Evolutionary conservation across 2,888 invertebrate genomes (phyloP).

Genomic region (Suillia variegata): DNA sequence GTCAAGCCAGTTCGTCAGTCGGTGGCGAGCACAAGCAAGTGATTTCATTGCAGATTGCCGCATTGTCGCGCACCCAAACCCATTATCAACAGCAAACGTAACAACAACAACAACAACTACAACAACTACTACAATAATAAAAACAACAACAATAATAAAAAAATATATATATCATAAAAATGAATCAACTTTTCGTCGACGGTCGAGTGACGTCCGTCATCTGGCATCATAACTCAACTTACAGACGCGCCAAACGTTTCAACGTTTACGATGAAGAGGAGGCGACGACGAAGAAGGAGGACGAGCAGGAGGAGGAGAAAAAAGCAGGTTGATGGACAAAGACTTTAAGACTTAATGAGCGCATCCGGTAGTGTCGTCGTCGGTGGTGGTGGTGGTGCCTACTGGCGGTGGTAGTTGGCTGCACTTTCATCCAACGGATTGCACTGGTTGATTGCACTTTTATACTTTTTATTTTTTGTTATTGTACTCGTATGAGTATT

Average conservation of each 20-base stretch:
- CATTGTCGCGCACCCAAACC: neutral
- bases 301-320: no score
- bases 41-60: neutral
- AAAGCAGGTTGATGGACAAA: neutral
- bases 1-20: no score
- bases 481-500: no score
- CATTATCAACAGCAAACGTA: neutral
- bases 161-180: neutral
- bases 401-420: neutral
- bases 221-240: slow-evolving; percentile 3
- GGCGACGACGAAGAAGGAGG: neutral
- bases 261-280: neutral
- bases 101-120: no score
- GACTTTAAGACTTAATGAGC: neutral
- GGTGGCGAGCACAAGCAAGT: neutral
- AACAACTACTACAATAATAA: no score
- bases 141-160: neutral
- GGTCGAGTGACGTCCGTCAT: neutral
- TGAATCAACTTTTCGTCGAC: neutral
- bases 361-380: neutral
- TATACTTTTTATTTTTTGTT: neutral
- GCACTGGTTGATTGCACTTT: slow-evolving; percentile 5
- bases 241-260: neutral
- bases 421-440: neutral
- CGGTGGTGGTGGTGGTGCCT: no score